phyloP scores from a whole-genome alignment of 2,888 invertebrate genomes.

The Cephus pulcher region DNA sequence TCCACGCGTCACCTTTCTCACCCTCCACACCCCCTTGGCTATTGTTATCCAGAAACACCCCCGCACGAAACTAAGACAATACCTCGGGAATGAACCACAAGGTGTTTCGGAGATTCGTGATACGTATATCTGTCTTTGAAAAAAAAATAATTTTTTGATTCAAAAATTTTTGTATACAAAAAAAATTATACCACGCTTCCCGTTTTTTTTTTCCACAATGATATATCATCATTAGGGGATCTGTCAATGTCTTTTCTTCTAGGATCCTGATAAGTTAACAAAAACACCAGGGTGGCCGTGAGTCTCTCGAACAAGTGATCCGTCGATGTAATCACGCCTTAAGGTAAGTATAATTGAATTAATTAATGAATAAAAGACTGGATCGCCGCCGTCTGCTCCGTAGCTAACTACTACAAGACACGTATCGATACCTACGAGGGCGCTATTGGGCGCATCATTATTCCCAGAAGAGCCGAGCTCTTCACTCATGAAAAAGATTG shows the following conservation, averaged over 20 bases:
- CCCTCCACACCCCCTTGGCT: constrained; percentile 4
- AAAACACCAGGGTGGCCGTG: background rate
- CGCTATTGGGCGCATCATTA: constrained; percentile 16
- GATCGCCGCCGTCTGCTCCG: constrained; percentile 11
- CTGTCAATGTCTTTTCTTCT: background rate
- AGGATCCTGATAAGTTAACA: background rate
- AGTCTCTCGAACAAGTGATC: constrained; percentile 1
- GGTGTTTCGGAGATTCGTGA: background rate
- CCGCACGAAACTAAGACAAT: background rate
- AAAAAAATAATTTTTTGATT: background rate
- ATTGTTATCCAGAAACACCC: background rate
- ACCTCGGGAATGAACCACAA: background rate
- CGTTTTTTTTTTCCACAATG: background rate
- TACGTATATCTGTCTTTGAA: background rate
- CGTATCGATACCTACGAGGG: constrained; percentile 13
- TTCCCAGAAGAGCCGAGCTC: constrained; percentile 21
- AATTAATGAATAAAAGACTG: constrained; percentile 22
- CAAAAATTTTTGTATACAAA: background rate
- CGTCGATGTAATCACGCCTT: constrained; percentile 18
- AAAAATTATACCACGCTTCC: background rate
- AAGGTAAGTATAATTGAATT: constrained; percentile 28
- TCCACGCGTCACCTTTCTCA: constrained; percentile 8
- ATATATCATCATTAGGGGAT: background rate
- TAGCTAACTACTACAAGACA: constrained; percentile 13
- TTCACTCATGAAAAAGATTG: constrained; percentile 17